Percentiles rank a stretch among this genome's conserved stretches.
phyloP scores from a whole-genome alignment of 2,797 vertebrate genomes.

The Catostomus latipinnis region DNA sequence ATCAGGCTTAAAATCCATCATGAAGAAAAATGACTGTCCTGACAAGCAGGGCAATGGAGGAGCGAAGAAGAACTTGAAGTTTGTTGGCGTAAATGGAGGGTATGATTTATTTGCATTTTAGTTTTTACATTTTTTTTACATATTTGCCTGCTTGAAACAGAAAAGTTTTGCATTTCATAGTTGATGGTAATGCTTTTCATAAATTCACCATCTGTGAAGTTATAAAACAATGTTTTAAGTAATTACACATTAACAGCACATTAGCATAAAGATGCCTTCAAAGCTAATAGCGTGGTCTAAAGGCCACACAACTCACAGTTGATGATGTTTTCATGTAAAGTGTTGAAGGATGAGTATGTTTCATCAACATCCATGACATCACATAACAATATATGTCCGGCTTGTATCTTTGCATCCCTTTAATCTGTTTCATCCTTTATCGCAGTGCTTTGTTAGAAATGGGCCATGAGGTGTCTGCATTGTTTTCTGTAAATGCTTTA shows the following conservation, averaged over 20 bases:
- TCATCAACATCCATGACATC: slow-evolving; percentile 28
- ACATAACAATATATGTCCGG: background rate
- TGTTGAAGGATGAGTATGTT: slow-evolving; percentile 10
- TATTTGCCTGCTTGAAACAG: slow-evolving; percentile 12
- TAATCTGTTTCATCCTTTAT: slow-evolving; percentile 49
- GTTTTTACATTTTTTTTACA: slow-evolving; percentile 2
- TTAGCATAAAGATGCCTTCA: background rate
- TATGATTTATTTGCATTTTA: slow-evolving; percentile 76
- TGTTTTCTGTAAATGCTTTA: slow-evolving; percentile 22
- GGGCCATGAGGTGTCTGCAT: slow-evolving; percentile 39
- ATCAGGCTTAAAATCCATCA: slow-evolving; percentile 97
- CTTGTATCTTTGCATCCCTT: slow-evolving; percentile 20
- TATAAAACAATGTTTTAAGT: background rate
- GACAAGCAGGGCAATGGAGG: slow-evolving; percentile 87
- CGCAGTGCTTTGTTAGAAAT: slow-evolving; percentile 20
- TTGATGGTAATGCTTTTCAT: slow-evolving; percentile 30
- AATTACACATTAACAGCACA: background rate
- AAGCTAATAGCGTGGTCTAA: too few species aligned
- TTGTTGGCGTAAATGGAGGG: slow-evolving; percentile 99
- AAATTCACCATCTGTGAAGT: slow-evolving; percentile 29
- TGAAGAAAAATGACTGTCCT: slow-evolving; percentile 96
- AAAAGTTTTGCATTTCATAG: slow-evolving; percentile 1
- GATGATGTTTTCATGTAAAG: slow-evolving; percentile 35
- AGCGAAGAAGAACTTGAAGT: slow-evolving; percentile 99
- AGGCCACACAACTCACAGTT: background rate